Evolutionary conservation across 2,113 vertebrate species (phyloP).

Genomic region (Benitochromis conjunctus): DNA sequence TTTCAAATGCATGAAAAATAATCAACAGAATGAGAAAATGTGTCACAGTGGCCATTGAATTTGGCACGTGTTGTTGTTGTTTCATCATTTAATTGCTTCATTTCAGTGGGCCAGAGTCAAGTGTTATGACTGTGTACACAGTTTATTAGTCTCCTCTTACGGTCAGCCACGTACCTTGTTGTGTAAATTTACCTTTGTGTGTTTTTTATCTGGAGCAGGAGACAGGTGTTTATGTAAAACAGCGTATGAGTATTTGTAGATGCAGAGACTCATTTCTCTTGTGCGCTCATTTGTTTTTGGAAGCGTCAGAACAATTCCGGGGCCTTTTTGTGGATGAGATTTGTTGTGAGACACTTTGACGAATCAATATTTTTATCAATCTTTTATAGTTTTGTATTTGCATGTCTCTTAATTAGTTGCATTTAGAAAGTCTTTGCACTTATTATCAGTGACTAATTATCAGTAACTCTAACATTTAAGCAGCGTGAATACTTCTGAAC

Average conservation of each 20-base stretch:
- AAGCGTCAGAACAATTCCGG: neutral
- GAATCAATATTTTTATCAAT: neutral
- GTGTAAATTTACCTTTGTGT: neutral
- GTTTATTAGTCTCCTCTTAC: neutral
- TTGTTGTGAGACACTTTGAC: neutral
- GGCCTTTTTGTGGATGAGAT: neutral
- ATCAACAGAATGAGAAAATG: neutral
- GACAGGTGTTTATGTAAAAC: neutral
- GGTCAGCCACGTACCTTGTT: neutral
- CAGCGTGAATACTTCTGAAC: neutral
- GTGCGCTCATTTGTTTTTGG: neutral
- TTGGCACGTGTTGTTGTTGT: neutral
- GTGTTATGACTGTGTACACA: neutral
- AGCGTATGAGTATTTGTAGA: conserved; percentile 3
- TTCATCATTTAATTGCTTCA: neutral
- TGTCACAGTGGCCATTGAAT: neutral
- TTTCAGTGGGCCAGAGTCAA: neutral
- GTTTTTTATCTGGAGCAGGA: neutral
- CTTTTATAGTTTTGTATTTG: neutral
- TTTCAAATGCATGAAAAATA: neutral
- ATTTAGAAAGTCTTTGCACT: neutral
- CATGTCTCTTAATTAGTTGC: neutral
- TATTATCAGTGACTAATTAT: neutral
- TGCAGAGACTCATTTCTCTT: neutral
- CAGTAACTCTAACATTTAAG: neutral